Evolutionary conservation across 2,888 invertebrate species (phyloP), one percentile per base, ranked within the genome.

Genomic region (Apoda limacodes): DNA sequence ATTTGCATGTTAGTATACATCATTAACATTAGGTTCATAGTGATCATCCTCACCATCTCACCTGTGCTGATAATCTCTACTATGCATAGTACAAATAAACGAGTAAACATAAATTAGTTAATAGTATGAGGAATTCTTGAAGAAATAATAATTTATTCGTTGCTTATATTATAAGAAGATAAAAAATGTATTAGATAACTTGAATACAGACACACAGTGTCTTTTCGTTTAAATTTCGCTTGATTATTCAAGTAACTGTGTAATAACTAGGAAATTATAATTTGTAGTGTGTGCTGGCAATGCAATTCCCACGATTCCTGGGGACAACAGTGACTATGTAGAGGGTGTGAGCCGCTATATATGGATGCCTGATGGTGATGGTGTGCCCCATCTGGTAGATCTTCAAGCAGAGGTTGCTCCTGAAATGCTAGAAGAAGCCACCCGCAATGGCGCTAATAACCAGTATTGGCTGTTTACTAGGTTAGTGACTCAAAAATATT

Each of bases 361-460:
- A 13, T 55, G 50, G 48, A 54, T 55, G 45, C 47, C 56, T 3
- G 50, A 57, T 30, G 54, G 50, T 6, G 40, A 50, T 0, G 49
- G 48, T 4, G 28, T 33, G 4, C 50, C 48, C 3, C 45, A 47
- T 6, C 36, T 58, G 2, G 52, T 58, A 11, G 58, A 59, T 30
- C 41, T 53, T 1, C 38, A 53, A 3, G 46, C 40, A 6, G 40
- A 40, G 4, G 33, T 34, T 4, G 40, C 43, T 5, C 28, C 40
- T 13, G 30, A 25, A 4, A 4, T 35, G 3, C 12, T 40, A 2
- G 13, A 9, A 5, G n/a, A n/a, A n/a, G n/a, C n/a, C n/a, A 36
- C 28, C 4, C 43, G 50, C 24, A 47, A 46, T 31, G 50, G 53
- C 2, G 48, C 48, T 4, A 40, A 44, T 13, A 55, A 51, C 25